Conservation (phyloP, 2,888 invertebrate species). For the Branchellion lobata region DNA sequence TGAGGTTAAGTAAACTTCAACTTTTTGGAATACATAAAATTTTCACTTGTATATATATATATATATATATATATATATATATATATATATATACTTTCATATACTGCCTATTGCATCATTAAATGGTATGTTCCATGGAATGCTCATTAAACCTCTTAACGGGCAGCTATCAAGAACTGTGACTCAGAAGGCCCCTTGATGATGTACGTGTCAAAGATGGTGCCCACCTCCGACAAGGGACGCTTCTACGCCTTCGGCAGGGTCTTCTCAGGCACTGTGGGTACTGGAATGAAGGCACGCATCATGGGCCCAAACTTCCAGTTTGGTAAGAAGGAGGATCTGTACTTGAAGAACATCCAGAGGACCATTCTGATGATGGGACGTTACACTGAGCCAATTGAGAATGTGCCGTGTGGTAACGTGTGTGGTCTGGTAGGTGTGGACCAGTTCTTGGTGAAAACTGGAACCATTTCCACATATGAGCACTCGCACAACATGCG, state of each 20-base stretch:
- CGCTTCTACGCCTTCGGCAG: constrained; percentile 99
- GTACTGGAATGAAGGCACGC: constrained; percentile 72
- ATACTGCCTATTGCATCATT: too few relatives aligned
- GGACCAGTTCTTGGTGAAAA: constrained; percentile 98
- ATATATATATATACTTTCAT: too few relatives aligned
- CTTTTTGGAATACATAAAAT: too few relatives aligned
- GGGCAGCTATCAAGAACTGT: constrained; percentile 72
- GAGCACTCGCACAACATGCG: constrained; percentile 99
- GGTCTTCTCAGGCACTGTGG: constrained; percentile 92
- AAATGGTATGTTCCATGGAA: too few relatives aligned
- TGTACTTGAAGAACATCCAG: constrained; percentile 98
- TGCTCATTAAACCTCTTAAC: too few relatives aligned
- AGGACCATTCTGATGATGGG: constrained; percentile 99
- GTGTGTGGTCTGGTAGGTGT: constrained; percentile 99
- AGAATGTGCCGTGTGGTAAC: constrained; percentile 98
- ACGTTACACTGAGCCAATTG: constrained; percentile 97
- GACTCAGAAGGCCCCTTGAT: constrained; percentile 95
- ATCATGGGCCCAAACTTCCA: constrained; percentile 99
- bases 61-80: too few relatives aligned
- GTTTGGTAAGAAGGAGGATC: constrained; percentile 97
- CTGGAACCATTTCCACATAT: constrained; percentile 96
- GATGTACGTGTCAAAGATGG: constrained; percentile 99
- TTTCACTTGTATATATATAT: too few relatives aligned
- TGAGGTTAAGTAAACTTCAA: too few relatives aligned
- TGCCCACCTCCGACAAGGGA: constrained; percentile 98